Evolutionary conservation across 2,888 invertebrate genomes (phyloP).

Genomic region (Melinaea marsaeus): DNA sequence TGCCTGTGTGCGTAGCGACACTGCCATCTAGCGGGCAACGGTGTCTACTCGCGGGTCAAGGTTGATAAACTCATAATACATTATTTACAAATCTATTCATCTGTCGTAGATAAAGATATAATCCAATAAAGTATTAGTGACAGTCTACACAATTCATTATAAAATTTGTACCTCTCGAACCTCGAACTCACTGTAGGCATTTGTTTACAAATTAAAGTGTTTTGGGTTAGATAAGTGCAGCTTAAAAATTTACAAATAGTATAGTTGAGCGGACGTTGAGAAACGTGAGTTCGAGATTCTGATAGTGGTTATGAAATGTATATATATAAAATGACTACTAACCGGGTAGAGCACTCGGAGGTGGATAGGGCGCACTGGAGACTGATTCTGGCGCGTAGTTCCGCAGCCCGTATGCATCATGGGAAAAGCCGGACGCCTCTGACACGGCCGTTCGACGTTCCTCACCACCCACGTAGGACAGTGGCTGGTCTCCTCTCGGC

Average conservation of each 20-base stretch:
- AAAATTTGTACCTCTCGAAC: slow-evolving; percentile 28
- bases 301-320: slow-evolving; percentile 30
- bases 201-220: slow-evolving; percentile 71
- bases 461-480: slow-evolving; percentile 84
- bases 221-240: slow-evolving; percentile 63
- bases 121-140: slow-evolving; percentile 14
- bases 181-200: slow-evolving; percentile 17
- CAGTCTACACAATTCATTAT: slow-evolving; percentile 1
- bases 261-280: slow-evolving; percentile 47
- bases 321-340: slow-evolving; percentile 47
- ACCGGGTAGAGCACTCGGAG: slow-evolving; percentile 83
- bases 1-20: slow-evolving; percentile 47
- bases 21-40: slow-evolving; percentile 66
- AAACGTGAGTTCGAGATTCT: slow-evolving; percentile 56
- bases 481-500: slow-evolving; percentile 81
- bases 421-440: slow-evolving; percentile 81
- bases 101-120: slow-evolving; percentile 25
- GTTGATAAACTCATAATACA: slow-evolving; percentile 69
- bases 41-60: slow-evolving; percentile 56
- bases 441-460: slow-evolving; percentile 82
- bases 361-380: slow-evolving; percentile 86
- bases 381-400: slow-evolving; percentile 86
- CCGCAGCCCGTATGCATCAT: slow-evolving; percentile 85
- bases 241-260: slow-evolving; percentile 65
- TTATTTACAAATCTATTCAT: slow-evolving; percentile 63